Percentiles rank a stretch among this genome's conserved stretches.
These are phyloP conservation scores for Capitulum mitella DNA, from an alignment of 2,888 invertebrate genomes.

Conservation along the genomic window DNA sequence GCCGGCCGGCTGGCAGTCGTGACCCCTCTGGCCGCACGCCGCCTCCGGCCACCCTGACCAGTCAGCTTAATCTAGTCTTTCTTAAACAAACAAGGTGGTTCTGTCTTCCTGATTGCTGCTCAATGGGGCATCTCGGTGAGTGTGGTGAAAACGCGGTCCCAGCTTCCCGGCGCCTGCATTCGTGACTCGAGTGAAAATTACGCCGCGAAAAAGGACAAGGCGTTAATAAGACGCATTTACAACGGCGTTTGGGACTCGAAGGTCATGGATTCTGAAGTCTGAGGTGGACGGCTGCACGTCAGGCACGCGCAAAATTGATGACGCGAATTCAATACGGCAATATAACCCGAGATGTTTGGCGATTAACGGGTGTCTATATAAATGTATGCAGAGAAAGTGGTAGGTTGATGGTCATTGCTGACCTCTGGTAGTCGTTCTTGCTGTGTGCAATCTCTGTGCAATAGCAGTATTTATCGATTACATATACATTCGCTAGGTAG, in stretches of 20 bases:
- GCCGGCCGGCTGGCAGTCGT: no score
- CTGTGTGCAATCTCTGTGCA: slow-evolving; percentile 16
- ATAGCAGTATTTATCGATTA: slow-evolving; percentile 24
- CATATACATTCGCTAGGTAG: slow-evolving; percentile 1
- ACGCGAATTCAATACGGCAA: no score
- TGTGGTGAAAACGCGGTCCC: not conserved
- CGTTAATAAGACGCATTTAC: no score
- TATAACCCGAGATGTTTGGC: no score
- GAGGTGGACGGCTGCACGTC: no score
- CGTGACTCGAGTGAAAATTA: no score
- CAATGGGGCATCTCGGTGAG: not conserved
- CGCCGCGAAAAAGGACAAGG: no score
- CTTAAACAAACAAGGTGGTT: slow-evolving; percentile 20
- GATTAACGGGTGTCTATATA: not conserved
- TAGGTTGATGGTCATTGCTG: not conserved
- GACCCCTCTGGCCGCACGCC: no score
- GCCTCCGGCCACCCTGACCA: not conserved
- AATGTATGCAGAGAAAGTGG: not conserved
- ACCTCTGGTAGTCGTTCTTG: not conserved
- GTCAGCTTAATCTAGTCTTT: slow-evolving; percentile 13
- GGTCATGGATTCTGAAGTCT: no score
- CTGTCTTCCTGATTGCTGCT: slow-evolving; percentile 17
- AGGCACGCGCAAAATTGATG: no score
- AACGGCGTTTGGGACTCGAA: no score
- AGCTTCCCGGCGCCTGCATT: not conserved